Evolutionary conservation across 2,888 invertebrate genomes (phyloP), one percentile per base, ranked within the genome.

Genomic region (Meteorus cinctellus): DNA sequence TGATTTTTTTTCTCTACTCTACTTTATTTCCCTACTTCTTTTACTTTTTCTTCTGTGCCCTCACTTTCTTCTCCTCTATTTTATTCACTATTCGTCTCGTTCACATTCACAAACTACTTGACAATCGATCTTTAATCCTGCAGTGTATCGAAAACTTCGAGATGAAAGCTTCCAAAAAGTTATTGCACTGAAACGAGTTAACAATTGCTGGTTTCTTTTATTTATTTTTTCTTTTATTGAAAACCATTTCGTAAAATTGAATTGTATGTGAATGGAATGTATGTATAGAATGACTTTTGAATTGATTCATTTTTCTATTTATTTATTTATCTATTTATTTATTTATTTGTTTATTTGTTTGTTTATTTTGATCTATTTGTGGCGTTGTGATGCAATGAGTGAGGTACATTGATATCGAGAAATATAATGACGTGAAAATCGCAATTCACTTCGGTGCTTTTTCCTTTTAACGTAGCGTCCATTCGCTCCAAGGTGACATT

Each of bases 401-500:
- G 66, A 34, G 24, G 0, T 2, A 8, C 2, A 45, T 14, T 62
- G 62, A 62, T 62, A 62, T 62, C 45, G 70, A 34, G 66, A 48
- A 77, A 55, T 62, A 72, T 62, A 65, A 48, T 72, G 72, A 75
- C 31, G 62, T 31, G 62, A 62, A 62, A 62, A 62, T 29, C 31
- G 62, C 19, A 19, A 55, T 62, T 29, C 62, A 19, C 55, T 55
- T 19, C 6, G 8, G 62, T 62, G 31, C 31, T 62, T 62, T 55
- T 62, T 31, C 27, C 29, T 60, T 62, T 62, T 62, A 62, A 27
- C 29, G 3, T 3, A 31, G 31, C 29, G 69, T 60, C 67, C 78
- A 78, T 75, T 63, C 71, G 75, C 67, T 69, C 51, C 72, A 8
- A 55, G 77, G 77, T 69, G 78, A 79, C 77, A 77, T 78, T 78